A percentile compares a stretch with the other conserved stretches of the same genome.
Evolutionary conservation across 2,113 vertebrate genomes (phyloP).

Genomic region (Semnornis frantzii): DNA sequence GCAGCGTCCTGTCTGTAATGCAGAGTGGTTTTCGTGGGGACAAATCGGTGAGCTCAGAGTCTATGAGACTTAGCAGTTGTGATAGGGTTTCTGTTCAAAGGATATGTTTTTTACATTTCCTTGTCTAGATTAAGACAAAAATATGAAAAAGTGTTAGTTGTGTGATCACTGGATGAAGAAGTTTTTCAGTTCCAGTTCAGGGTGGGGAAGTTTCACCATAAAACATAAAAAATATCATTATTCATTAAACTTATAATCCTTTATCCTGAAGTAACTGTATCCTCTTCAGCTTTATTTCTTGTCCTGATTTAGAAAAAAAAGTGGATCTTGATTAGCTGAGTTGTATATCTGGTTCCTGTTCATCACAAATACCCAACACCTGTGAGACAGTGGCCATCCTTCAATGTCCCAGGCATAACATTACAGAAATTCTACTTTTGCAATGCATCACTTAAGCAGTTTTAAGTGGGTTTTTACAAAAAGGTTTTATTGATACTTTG

Average conservation of each 20-base stretch:
- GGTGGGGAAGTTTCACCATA: background rate
- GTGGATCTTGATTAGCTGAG: background rate
- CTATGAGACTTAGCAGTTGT: background rate
- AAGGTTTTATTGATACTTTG: background rate
- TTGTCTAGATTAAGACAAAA: background rate
- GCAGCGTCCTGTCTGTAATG: accelerated
- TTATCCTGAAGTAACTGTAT: background rate
- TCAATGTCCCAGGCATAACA: background rate
- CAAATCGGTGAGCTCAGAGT: background rate
- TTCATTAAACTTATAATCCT: background rate
- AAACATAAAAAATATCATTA: background rate
- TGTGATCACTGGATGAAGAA: background rate
- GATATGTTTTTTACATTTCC: background rate
- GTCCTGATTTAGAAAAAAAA: background rate
- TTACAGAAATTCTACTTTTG: background rate
- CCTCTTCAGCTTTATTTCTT: background rate
- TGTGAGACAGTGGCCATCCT: background rate
- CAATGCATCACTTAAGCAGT: background rate
- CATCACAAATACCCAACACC: too few relatives aligned
- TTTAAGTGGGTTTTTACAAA: background rate
- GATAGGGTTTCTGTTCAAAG: background rate
- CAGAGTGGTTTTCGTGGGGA: too few relatives aligned
- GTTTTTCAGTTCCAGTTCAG: background rate
- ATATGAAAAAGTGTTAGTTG: background rate
- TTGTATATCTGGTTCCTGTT: background rate